Evolutionary conservation across 2,797 vertebrate genomes (phyloP).

Genomic region (Enoplosus armatus): DNA sequence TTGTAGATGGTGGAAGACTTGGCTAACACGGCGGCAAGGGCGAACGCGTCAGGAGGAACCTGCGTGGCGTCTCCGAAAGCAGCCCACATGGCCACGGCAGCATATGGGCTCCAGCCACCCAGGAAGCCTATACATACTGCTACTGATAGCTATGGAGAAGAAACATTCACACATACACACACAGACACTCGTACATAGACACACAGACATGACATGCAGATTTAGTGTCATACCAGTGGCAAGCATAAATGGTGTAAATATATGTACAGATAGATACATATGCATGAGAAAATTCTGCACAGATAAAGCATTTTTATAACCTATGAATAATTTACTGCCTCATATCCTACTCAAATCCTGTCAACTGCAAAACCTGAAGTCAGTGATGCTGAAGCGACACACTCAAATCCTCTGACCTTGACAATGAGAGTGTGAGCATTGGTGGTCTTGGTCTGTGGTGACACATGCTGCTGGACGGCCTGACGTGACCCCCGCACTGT

Average conservation of each 20-base stretch:
- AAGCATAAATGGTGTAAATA: not conserved
- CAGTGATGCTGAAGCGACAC: constrained; percentile 18
- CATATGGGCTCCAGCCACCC: constrained; percentile 90
- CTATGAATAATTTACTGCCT: constrained; percentile 16
- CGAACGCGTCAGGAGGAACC: constrained; percentile 85
- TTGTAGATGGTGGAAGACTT: constrained; percentile 93
- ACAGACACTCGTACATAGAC: not conserved
- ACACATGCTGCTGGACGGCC: constrained; percentile 86
- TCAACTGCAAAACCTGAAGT: constrained; percentile 39
- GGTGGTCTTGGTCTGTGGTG: constrained; percentile 77
- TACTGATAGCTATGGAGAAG: constrained; percentile 86
- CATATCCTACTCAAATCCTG: constrained; percentile 29
- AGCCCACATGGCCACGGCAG: constrained; percentile 87
- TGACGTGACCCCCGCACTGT: constrained; percentile 82
- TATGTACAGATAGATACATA: not conserved
- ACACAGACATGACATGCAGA: constrained; percentile 15
- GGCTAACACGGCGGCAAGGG: constrained; percentile 86
- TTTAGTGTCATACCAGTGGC: not conserved
- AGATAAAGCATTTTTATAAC: constrained; percentile 20
- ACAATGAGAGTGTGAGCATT: constrained; percentile 85
- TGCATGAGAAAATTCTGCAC: not conserved
- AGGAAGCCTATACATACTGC: constrained; percentile 91
- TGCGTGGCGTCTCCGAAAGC: constrained; percentile 80
- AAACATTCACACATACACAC: constrained; percentile 22
- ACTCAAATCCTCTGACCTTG: constrained; percentile 83